These are phyloP conservation scores for Leptodon cayanensis DNA, from an alignment of 2,797 vertebrate species.

Conservation along the genomic window DNA sequence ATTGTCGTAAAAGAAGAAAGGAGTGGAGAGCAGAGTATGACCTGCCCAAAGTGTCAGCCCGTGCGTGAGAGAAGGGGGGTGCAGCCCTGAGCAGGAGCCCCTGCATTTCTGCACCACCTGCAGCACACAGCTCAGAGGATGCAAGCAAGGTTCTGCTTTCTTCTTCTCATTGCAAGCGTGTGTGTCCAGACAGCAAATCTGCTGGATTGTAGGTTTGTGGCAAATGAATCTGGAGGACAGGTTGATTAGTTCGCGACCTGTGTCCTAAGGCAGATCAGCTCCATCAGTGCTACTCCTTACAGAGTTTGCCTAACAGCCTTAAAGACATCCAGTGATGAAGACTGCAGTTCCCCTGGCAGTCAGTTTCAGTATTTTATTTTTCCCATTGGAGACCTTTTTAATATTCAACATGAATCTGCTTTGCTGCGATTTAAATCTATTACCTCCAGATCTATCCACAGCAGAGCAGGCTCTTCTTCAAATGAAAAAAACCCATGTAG, in stretches of 20 bases:
- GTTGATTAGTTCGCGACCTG: background rate
- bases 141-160: background rate
- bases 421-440: background rate
- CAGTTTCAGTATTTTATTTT: background rate
- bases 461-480: background rate
- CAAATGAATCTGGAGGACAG: background rate
- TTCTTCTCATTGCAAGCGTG: background rate
- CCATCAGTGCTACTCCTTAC: background rate
- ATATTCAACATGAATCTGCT: background rate
- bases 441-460: background rate
- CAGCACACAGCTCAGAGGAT: background rate
- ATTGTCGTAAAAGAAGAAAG: background rate
- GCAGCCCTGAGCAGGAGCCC: background rate
- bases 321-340: background rate
- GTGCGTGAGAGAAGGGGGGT: too few relatives aligned
- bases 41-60: background rate
- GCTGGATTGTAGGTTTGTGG: background rate
- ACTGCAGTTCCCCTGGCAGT: background rate
- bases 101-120: accelerated
- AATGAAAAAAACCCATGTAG: accelerated
- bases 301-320: background rate
- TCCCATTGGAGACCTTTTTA: background rate
- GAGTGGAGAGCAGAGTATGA: background rate
- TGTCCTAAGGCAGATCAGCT: background rate
- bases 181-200: background rate